phyloP scores from a whole-genome alignment of 64 coral and sea anemone species.

The Cladopsammia gracilis region DNA sequence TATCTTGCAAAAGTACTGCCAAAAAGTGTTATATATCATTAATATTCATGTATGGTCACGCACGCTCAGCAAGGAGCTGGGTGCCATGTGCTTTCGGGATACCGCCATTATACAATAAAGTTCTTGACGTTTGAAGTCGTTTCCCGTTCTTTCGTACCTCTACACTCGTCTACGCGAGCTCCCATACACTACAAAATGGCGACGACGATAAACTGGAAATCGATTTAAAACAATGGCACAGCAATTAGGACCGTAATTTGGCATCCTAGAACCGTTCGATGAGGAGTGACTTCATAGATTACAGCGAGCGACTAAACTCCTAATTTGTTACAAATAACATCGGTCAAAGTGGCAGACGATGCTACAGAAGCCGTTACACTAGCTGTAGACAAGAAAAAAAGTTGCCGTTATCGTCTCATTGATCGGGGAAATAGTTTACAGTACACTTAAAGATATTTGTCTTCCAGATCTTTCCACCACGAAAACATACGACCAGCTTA shows the following conservation, averaged over 20 bases:
- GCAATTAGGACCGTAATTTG: background rate
- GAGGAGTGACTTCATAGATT: slow-evolving; percentile 46
- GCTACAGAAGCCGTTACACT: slow-evolving; percentile 23
- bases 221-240: background rate
- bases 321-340: slow-evolving; percentile 69
- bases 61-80: too few relatives aligned
- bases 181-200: background rate
- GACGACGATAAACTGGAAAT: background rate
- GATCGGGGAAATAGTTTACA: slow-evolving; percentile 64
- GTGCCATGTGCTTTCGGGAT: too few relatives aligned
- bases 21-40: too few relatives aligned
- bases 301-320: slow-evolving; percentile 48
- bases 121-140: too few relatives aligned
- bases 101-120: too few relatives aligned
- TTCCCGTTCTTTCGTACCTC: too few relatives aligned
- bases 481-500: slow-evolving; percentile 64
- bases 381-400: slow-evolving; percentile 71
- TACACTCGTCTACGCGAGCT: background rate
- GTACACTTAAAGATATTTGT: slow-evolving; percentile 67
- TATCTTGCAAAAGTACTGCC: too few relatives aligned
- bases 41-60: too few relatives aligned
- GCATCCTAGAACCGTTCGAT: slow-evolving; percentile 41
- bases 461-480: slow-evolving; percentile 57
- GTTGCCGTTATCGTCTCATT: slow-evolving; percentile 63
- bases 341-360: slow-evolving; percentile 36